phyloP scores from a whole-genome alignment of 2,888 invertebrate genomes.

The Lissocephala sabroskyi region DNA sequence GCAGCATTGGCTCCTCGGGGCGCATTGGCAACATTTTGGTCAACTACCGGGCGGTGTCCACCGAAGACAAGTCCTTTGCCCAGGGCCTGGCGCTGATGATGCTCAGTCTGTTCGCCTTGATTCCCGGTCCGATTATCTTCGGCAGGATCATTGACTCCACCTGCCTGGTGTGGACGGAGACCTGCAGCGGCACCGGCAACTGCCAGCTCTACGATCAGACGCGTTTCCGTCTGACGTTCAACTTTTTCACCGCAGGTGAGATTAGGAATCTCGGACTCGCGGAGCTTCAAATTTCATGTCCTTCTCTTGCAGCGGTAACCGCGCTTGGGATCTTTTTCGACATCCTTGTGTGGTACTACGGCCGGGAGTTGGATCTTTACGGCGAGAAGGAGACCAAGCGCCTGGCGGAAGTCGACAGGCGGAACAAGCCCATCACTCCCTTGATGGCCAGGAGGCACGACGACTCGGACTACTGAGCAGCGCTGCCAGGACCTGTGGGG shows the following conservation, averaged over 20 bases:
- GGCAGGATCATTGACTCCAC: slow-evolving; percentile 79
- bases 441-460: slow-evolving; percentile 46
- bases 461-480: slow-evolving; percentile 18
- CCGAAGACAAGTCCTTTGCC: slow-evolving; percentile 78
- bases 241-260: slow-evolving; percentile 75
- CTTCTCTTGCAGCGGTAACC: slow-evolving; percentile 73
- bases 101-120: slow-evolving; percentile 77
- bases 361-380: slow-evolving; percentile 76
- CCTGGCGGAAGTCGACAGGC: slow-evolving; percentile 38
- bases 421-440: slow-evolving; percentile 62
- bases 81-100: slow-evolving; percentile 78
- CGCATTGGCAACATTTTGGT: slow-evolving; percentile 79
- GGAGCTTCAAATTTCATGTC: slow-evolving; percentile 1
- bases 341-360: slow-evolving; percentile 76
- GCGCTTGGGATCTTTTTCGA: slow-evolving; percentile 77
- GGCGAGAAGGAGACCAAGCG: slow-evolving; percentile 70
- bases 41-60: slow-evolving; percentile 77
- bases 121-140: slow-evolving; percentile 80
- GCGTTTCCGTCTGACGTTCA: slow-evolving; percentile 75
- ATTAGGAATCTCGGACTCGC: not conserved
- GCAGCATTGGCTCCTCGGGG: slow-evolving; percentile 78
- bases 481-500: too few species aligned
- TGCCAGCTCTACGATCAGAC: slow-evolving; percentile 80
- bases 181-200: slow-evolving; percentile 77
- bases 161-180: slow-evolving; percentile 79